Conservation (phyloP, 2,888 invertebrate genomes). For the Baronia brevicornis region DNA sequence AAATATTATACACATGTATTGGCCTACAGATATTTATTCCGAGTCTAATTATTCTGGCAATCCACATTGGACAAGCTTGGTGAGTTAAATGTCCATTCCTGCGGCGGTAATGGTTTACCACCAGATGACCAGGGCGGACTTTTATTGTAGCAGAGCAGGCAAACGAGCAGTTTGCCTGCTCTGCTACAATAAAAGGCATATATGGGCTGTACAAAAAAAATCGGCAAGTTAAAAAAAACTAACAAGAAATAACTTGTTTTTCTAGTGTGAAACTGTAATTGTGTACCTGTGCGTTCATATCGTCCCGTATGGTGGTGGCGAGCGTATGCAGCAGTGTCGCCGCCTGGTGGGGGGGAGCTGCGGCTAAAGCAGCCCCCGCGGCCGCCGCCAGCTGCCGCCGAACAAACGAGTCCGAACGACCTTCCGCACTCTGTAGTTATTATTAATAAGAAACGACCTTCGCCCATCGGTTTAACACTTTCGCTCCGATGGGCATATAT, state of each 20-base stretch:
- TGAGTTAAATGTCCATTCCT: too few relatives aligned
- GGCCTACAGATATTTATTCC: too few relatives aligned
- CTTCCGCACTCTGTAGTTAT: constrained; percentile 29
- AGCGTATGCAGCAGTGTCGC: constrained; percentile 41
- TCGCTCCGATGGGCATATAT: neutral
- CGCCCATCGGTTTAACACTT: neutral
- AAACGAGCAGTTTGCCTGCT: neutral
- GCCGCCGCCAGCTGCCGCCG: constrained; percentile 68
- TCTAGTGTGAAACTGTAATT: too few relatives aligned
- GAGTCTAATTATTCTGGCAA: too few relatives aligned
- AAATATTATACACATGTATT: too few relatives aligned
- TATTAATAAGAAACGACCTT: neutral
- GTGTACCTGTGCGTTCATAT: constrained; percentile 29
- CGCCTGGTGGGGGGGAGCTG: constrained; percentile 48
- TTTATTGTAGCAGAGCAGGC: neutral
- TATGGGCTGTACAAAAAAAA: too few relatives aligned
- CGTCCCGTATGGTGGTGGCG: constrained; percentile 35
- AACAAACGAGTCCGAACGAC: constrained; percentile 56
- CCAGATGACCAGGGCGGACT: neutral
- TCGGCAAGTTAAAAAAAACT: too few relatives aligned
- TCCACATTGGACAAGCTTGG: too few relatives aligned
- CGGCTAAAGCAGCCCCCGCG: constrained; percentile 63
- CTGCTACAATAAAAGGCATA: too few relatives aligned
- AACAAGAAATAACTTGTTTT: too few relatives aligned
- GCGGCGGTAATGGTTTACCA: neutral